Evolutionary conservation across 2,113 vertebrate species (phyloP).

Genomic region (Colinus virginianus): DNA sequence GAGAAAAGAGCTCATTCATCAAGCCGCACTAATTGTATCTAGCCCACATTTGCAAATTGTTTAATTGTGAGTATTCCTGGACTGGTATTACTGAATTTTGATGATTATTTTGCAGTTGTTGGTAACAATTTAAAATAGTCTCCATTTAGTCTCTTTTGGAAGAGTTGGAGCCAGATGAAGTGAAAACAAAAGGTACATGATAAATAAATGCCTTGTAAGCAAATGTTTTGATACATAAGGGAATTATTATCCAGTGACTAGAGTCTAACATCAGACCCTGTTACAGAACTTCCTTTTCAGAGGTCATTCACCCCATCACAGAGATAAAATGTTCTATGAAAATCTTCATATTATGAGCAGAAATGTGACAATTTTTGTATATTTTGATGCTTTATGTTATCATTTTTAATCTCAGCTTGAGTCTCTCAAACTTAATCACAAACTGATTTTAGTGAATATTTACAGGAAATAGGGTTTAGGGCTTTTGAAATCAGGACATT

Average conservation of each 20-base stretch:
- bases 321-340: not conserved
- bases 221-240: not conserved
- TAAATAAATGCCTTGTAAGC: not conserved
- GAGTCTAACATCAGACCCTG: not conserved
- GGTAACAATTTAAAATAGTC: slow-evolving; percentile 2
- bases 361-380: not conserved
- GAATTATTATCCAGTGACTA: not conserved
- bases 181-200: not conserved
- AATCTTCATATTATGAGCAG: not conserved
- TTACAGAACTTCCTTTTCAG: not conserved
- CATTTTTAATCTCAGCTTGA: not conserved
- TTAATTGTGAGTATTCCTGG: not conserved
- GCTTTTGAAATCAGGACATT: not conserved
- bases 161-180: not conserved
- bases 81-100: not conserved
- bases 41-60: not conserved
- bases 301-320: not conserved
- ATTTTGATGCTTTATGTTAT: not conserved
- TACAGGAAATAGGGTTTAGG: not conserved
- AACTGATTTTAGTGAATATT: not conserved
- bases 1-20: not conserved
- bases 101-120: slow-evolving; percentile 6
- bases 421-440: not conserved
- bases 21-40: not conserved
- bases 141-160: not conserved